Evolutionary conservation across 2,888 invertebrate genomes (phyloP).

Genomic region (Gonocerus acuteangulatus): DNA sequence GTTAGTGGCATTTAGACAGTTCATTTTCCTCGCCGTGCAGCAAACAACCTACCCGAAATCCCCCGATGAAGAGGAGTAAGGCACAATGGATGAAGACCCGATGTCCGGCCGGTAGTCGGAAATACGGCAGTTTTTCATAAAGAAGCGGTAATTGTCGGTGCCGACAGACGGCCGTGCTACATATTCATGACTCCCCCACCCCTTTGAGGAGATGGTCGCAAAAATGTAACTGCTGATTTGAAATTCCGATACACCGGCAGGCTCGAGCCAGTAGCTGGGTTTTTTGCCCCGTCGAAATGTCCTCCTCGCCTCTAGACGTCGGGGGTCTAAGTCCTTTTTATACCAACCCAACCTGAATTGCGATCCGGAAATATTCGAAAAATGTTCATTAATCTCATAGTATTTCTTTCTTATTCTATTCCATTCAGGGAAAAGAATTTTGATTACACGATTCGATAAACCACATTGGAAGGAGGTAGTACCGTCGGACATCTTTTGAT

Average conservation of each 20-base stretch:
- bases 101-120: background rate
- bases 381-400: constrained; percentile 19
- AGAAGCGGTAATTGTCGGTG: constrained; percentile 1
- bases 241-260: constrained; percentile 22
- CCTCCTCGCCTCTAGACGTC: background rate
- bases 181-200: constrained; percentile 19
- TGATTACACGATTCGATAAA: constrained; percentile 18
- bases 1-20: too few species aligned
- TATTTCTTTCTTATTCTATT: constrained; percentile 4
- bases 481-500: too few species aligned
- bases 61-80: too few species aligned
- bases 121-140: background rate
- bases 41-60: too few species aligned
- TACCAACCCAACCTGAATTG: constrained; percentile 4
- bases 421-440: constrained; percentile 14
- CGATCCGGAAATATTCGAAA: constrained; percentile 13
- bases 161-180: constrained; percentile 21
- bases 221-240: constrained; percentile 25
- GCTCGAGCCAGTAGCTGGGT: constrained; percentile 5
- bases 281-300: constrained; percentile 11
- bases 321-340: constrained; percentile 7
- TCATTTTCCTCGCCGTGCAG: too few species aligned
- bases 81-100: too few species aligned
- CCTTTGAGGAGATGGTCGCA: background rate
- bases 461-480: background rate